Conservation (phyloP, 2,888 invertebrate species). For the Himalopsyche tibetana region DNA sequence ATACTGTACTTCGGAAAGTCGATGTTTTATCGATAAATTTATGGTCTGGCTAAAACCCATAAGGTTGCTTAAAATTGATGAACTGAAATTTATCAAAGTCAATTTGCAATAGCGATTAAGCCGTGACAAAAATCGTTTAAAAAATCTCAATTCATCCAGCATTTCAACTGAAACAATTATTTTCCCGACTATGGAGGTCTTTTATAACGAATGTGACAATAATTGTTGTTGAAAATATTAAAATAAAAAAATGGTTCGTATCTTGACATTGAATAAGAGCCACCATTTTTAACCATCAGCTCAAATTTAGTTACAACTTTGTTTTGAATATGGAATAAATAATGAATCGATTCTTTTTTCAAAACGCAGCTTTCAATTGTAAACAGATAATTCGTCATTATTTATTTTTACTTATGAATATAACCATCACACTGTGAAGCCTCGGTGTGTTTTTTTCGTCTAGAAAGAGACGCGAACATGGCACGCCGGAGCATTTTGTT, state of each 20-base stretch:
- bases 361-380: constrained; percentile 56
- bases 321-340: constrained; percentile 38
- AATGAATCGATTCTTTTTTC: constrained; percentile 53
- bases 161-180: too few relatives aligned
- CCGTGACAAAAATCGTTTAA: too few relatives aligned
- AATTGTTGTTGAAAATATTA: too few relatives aligned
- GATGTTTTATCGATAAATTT: too few relatives aligned
- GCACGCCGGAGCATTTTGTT: constrained; percentile 13
- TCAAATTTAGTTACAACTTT: constrained; percentile 2
- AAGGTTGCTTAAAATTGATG: too few relatives aligned
- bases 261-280: constrained; percentile 10
- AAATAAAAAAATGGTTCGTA: not conserved
- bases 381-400: constrained; percentile 63
- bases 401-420: constrained; percentile 61
- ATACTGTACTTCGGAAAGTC: too few relatives aligned
- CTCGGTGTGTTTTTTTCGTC: constrained; percentile 32
- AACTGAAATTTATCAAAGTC: too few relatives aligned
- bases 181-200: too few relatives aligned
- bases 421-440: constrained; percentile 48
- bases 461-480: constrained; percentile 27
- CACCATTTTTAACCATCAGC: not conserved
- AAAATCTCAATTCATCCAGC: too few relatives aligned
- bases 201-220: too few relatives aligned
- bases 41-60: too few relatives aligned
- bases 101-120: too few relatives aligned